Conservation (phyloP, 2,888 invertebrate species). For the Amphiduros pacificus region DNA sequence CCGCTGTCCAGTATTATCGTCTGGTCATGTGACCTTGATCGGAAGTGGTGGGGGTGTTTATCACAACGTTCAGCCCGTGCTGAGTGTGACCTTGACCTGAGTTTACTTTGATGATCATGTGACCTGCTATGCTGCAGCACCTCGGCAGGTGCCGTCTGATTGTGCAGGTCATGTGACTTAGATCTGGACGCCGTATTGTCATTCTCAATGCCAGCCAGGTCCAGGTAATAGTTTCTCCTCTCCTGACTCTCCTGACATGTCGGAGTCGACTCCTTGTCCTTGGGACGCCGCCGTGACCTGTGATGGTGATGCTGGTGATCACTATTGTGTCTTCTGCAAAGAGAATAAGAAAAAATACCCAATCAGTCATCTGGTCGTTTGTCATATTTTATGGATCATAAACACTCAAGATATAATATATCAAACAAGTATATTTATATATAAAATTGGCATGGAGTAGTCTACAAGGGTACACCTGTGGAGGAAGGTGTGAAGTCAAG, state of each 20-base stretch:
- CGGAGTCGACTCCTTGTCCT: constrained; percentile 19
- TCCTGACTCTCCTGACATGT: constrained; percentile 34
- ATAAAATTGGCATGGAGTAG: too few relatives aligned
- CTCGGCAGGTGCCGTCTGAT: background rate
- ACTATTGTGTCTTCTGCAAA: constrained; percentile 41
- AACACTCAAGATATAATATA: too few relatives aligned
- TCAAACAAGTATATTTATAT: too few relatives aligned
- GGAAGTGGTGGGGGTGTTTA: constrained; percentile 48
- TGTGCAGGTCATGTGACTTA: too few relatives aligned
- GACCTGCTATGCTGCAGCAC: background rate
- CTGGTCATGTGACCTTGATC: constrained; percentile 61
- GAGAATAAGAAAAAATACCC: background rate
- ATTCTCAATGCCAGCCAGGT: constrained; percentile 58
- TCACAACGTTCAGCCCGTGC: background rate
- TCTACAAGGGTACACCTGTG: too few relatives aligned
- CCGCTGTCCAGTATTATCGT: constrained; percentile 20
- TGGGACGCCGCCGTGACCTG: background rate
- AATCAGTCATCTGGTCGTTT: too few relatives aligned
- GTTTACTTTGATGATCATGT: background rate
- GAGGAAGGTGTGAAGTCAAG: too few relatives aligned
- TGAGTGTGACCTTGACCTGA: background rate
- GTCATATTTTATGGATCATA: too few relatives aligned
- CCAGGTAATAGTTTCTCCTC: constrained; percentile 53
- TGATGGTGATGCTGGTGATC: constrained; percentile 13
- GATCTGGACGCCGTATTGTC: constrained; percentile 34